Conservation (phyloP, 2,888 invertebrate genomes). For the Pyrrhia umbra region DNA sequence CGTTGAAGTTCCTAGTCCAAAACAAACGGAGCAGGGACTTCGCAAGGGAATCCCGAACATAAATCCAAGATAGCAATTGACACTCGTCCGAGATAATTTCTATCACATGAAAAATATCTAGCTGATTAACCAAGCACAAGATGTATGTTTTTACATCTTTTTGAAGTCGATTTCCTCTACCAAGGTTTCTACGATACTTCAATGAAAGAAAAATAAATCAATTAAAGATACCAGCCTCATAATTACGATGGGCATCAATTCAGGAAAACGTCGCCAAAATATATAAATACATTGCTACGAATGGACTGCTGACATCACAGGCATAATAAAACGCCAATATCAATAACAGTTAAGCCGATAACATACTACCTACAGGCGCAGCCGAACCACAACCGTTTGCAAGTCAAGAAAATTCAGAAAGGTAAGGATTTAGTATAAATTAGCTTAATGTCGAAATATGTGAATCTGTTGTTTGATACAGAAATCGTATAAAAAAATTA, state of each 20-base stretch:
- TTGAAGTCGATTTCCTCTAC: not conserved
- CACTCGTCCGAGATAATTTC: too few species aligned
- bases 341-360: constrained; percentile 52
- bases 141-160: too few species aligned
- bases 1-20: too few species aligned
- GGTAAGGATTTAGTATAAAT: not conserved
- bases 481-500: not conserved
- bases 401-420: constrained; percentile 5
- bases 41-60: too few species aligned
- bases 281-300: constrained; percentile 22
- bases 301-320: constrained; percentile 32
- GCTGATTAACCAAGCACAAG: too few species aligned
- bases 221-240: not conserved
- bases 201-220: not conserved
- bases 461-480: not conserved
- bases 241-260: constrained; percentile 5
- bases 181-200: too few species aligned
- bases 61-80: too few species aligned
- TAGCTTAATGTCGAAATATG: not conserved
- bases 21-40: too few species aligned
- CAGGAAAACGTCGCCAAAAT: constrained; percentile 4
- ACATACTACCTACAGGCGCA: constrained; percentile 30
- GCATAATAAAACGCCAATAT: constrained; percentile 46
- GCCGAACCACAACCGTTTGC: constrained; percentile 4
- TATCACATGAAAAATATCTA: too few species aligned